phyloP scores from a whole-genome alignment of 2,888 invertebrate genomes.

The Drosophila infuscata region DNA sequence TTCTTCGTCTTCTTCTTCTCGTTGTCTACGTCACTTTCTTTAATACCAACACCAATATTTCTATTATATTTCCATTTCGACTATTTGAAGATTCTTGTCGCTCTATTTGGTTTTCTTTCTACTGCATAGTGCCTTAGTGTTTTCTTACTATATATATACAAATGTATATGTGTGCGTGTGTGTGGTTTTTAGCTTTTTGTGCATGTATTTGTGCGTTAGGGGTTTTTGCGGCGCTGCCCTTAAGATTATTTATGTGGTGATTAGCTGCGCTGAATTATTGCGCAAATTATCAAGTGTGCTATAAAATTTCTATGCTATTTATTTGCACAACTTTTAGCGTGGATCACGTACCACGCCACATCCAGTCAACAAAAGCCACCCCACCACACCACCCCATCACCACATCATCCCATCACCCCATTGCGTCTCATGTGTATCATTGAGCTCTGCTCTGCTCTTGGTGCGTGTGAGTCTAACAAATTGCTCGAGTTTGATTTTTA shows the following conservation, averaged over 20 bases:
- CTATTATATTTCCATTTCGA: constrained; percentile 3
- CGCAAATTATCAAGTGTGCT: constrained; percentile 82
- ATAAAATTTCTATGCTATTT: constrained; percentile 78
- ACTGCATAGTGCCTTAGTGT: constrained; percentile 33
- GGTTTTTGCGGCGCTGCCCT: constrained; percentile 50
- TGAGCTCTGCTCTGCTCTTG: constrained; percentile 35
- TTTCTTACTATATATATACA: constrained; percentile 14
- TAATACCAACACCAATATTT: constrained; percentile 3
- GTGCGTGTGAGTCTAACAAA: constrained; percentile 64
- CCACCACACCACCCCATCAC: not conserved
- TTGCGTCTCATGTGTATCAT: constrained; percentile 65
- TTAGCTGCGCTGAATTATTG: constrained; percentile 82
- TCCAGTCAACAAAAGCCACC: not conserved
- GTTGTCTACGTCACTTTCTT: constrained; percentile 14
- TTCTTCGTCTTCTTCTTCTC: not conserved
- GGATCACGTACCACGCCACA: constrained; percentile 44
- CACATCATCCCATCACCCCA: no score
- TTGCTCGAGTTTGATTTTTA: constrained; percentile 67
- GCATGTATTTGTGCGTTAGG: constrained; percentile 18
- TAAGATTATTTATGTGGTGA: constrained; percentile 83
- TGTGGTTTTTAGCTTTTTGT: not conserved
- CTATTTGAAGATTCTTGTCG: constrained; percentile 10
- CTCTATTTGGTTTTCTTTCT: constrained; percentile 35
- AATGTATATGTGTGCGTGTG: constrained; percentile 8
- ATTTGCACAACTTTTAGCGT: constrained; percentile 65